A percentile compares a stretch with the other conserved stretches of the same genome.
Evolutionary conservation across 2,797 vertebrate species (phyloP).

Genomic region (Malacoraja senta): DNA sequence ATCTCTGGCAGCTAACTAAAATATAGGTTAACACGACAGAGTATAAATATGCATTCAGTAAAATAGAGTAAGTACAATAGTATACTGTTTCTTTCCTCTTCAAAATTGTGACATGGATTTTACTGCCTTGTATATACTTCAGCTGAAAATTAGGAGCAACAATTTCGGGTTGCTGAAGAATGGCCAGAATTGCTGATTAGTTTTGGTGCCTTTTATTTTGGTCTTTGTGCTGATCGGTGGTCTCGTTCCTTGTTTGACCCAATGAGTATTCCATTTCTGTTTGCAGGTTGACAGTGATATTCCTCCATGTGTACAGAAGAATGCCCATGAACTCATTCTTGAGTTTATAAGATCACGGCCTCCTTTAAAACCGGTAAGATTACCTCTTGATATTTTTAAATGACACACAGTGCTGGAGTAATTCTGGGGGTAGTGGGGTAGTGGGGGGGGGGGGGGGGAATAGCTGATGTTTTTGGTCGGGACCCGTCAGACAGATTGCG

Average conservation of each 20-base stretch:
- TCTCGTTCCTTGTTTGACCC: not conserved
- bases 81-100: not conserved
- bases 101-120: not conserved
- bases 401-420: no score
- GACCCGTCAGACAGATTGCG: no score
- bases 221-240: not conserved
- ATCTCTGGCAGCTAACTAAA: not conserved
- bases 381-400: not conserved
- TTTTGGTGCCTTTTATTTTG: not conserved
- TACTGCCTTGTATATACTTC: not conserved
- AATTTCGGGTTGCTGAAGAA: not conserved
- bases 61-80: not conserved
- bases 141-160: not conserved
- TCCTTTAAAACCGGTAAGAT: slow-evolving; percentile 80
- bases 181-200: no score
- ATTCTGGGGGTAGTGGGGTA: no score
- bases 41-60: not conserved
- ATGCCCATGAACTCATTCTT: slow-evolving; percentile 83
- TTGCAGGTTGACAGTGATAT: slow-evolving; percentile 80
- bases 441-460: no score
- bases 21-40: not conserved
- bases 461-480: no score
- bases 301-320: slow-evolving; percentile 78
- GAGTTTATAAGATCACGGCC: slow-evolving; percentile 93
- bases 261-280: not conserved